These are phyloP conservation scores for Goniozus legneri DNA, from an alignment of 1,140 invertebrate genomes.

Conservation along the genomic window DNA sequence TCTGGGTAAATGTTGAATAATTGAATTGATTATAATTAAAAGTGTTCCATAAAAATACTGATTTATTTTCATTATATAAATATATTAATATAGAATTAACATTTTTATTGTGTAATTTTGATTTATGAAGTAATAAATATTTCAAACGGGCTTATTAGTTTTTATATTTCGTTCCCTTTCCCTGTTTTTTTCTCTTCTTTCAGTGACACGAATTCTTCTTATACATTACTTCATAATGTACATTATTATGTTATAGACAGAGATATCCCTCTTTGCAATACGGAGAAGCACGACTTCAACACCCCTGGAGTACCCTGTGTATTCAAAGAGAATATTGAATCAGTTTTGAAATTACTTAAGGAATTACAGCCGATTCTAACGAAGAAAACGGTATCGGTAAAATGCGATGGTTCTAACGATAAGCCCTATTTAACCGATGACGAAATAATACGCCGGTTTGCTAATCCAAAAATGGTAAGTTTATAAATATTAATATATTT, in stretches of 20 bases:
- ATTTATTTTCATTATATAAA: background rate
- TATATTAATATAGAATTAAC: background rate
- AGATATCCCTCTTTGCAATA: conserved; percentile 59
- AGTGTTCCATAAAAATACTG: too few relatives aligned
- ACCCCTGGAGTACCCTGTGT: conserved; percentile 61
- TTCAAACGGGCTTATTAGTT: conserved; percentile 18
- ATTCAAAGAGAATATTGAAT: conserved; percentile 56
- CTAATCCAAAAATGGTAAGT: conserved; percentile 37
- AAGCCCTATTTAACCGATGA: conserved; percentile 57
- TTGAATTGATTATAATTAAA: too few relatives aligned
- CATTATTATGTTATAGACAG: conserved; percentile 46
- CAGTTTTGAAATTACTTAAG: conserved; percentile 60
- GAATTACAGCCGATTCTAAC: conserved; percentile 60
- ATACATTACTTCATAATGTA: too few relatives aligned
- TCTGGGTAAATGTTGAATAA: too few relatives aligned
- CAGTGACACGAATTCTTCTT: too few relatives aligned
- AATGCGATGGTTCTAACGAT: conserved; percentile 56
- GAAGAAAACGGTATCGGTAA: conserved; percentile 55
- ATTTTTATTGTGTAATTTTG: background rate
- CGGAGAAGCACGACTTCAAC: conserved; percentile 42
- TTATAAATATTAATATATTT: conserved; percentile 6
- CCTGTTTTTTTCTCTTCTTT: conserved; percentile 20
- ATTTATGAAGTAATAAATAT: conserved; percentile 17
- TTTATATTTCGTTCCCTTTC: conserved; percentile 29
- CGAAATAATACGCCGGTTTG: conserved; percentile 51